These are phyloP conservation scores for Rhyacophila brunnea DNA, from an alignment of 1,140 invertebrate genomes.

Conservation along the genomic window DNA sequence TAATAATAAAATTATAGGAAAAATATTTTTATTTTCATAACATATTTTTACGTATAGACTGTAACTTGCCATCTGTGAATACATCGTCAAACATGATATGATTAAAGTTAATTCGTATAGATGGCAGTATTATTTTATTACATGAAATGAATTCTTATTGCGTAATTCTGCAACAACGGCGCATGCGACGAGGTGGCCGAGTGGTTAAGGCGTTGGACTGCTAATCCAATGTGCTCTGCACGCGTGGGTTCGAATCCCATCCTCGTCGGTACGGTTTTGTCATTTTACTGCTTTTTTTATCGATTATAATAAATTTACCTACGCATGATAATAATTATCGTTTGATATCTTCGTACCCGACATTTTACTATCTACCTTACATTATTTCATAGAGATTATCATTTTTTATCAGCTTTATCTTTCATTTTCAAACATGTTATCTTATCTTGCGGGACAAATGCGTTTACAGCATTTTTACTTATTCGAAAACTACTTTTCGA, in stretches of 20 bases:
- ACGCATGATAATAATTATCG: neutral
- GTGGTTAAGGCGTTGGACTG: conserved; percentile 88
- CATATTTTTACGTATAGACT: no score
- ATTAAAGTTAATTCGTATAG: neutral
- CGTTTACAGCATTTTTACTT: neutral
- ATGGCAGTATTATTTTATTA: conserved; percentile 5
- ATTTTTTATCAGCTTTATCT: conserved; percentile 5
- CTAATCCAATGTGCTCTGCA: conserved; percentile 68
- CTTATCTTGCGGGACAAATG: conserved; percentile 1
- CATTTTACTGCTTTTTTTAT: conserved; percentile 1
- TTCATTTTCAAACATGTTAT: neutral
- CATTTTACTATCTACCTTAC: neutral
- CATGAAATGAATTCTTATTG: neutral
- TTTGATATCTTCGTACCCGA: neutral
- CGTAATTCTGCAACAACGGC: neutral
- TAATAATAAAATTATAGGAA: no score
- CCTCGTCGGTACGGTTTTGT: conserved; percentile 61
- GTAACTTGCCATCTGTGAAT: no score
- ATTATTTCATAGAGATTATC: neutral
- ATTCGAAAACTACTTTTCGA: neutral
- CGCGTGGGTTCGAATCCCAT: conserved; percentile 88
- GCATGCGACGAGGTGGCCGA: conserved; percentile 77
- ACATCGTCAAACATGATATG: no score
- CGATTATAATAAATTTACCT: neutral
- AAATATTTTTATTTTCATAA: no score